Percentiles rank a stretch among this genome's conserved stretches.
These are phyloP conservation scores for Phalera bucephala DNA, from an alignment of 2,888 invertebrate species.

Conservation along the genomic window DNA sequence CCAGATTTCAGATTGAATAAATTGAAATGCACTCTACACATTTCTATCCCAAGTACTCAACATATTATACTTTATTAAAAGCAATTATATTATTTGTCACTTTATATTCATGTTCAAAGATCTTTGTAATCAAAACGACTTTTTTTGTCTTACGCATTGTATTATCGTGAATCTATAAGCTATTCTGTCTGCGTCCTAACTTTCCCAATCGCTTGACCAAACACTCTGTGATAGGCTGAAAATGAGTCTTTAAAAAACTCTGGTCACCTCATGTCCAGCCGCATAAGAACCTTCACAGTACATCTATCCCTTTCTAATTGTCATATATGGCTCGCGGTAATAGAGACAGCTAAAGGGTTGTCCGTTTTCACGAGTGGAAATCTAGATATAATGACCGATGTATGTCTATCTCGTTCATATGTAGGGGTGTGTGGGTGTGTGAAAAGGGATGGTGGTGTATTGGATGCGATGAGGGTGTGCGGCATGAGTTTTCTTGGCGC, in stretches of 20 bases:
- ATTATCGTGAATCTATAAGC: too few species aligned
- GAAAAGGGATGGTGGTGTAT: constrained; percentile 67
- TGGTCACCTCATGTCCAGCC: constrained; percentile 70
- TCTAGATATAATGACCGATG: constrained; percentile 59
- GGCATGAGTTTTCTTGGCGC: constrained; percentile 52
- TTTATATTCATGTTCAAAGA: too few species aligned
- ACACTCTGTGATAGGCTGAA: constrained; percentile 63
- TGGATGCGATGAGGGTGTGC: constrained; percentile 43
- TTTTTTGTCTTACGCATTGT: too few species aligned
- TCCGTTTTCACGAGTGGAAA: constrained; percentile 73
- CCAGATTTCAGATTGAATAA: too few species aligned
- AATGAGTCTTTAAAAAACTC: constrained; percentile 46
- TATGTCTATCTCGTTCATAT: constrained; percentile 75
- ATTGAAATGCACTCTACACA: too few species aligned
- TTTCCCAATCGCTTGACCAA: constrained; percentile 52
- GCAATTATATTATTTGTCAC: too few species aligned
- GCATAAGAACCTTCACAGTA: constrained; percentile 47
- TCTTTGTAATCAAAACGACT: too few species aligned
- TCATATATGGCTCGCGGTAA: constrained; percentile 53
- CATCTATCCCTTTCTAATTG: constrained; percentile 58
- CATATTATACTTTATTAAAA: too few species aligned
- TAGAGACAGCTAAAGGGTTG: constrained; percentile 74
- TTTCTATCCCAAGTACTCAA: too few species aligned
- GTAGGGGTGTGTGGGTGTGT: constrained; percentile 66
- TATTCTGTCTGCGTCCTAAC: constrained; percentile 27